Percentiles rank a stretch among this genome's conserved stretches.
These are phyloP conservation scores for Chrysaora quinquecirrha DNA, from an alignment of 30 jellyfish, hydroid and myxozoan species.

Conservation along the genomic window DNA sequence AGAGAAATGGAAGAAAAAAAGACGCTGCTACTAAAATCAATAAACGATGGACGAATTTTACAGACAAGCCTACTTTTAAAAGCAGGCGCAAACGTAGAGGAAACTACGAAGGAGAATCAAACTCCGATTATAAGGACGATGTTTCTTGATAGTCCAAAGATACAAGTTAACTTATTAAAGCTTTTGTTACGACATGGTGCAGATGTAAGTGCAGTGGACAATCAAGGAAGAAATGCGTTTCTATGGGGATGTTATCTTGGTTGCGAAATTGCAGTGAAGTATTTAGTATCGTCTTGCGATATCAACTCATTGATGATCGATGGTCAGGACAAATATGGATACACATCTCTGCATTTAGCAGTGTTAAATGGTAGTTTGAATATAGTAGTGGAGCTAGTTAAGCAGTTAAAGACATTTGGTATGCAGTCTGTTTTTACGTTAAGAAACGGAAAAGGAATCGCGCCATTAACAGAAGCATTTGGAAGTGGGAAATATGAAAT, in stretches of 20 bases:
- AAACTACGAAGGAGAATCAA: constrained; percentile 15
- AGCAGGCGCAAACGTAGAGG: constrained; percentile 45
- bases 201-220: constrained; percentile 40
- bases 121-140: constrained; percentile 55
- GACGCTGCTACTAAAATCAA: constrained; percentile 41
- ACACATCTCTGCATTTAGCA: constrained; percentile 37
- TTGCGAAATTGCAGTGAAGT: constrained; percentile 36
- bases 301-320: constrained; percentile 37
- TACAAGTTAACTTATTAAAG: constrained; percentile 22
- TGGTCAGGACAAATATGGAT: constrained; percentile 36
- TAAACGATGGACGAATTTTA: constrained; percentile 42
- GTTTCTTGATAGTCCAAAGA: constrained; percentile 29
- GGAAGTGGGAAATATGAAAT: constrained; percentile 51
- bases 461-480: constrained; percentile 63
- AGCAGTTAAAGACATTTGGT: background rate
- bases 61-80: constrained; percentile 50
- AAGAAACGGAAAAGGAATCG: constrained; percentile 17
- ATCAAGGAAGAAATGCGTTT: constrained; percentile 42
- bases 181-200: constrained; percentile 20
- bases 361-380: constrained; percentile 38
- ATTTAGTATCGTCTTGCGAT: constrained; percentile 28
- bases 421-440: constrained; percentile 33
- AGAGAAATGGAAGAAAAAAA: constrained; percentile 8
- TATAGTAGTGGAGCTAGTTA: constrained; percentile 19
- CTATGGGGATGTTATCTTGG: constrained; percentile 65